Base-by-base conservation (phyloP, 1,140 invertebrate genomes). In the Drosophila carrolli region DNA sequence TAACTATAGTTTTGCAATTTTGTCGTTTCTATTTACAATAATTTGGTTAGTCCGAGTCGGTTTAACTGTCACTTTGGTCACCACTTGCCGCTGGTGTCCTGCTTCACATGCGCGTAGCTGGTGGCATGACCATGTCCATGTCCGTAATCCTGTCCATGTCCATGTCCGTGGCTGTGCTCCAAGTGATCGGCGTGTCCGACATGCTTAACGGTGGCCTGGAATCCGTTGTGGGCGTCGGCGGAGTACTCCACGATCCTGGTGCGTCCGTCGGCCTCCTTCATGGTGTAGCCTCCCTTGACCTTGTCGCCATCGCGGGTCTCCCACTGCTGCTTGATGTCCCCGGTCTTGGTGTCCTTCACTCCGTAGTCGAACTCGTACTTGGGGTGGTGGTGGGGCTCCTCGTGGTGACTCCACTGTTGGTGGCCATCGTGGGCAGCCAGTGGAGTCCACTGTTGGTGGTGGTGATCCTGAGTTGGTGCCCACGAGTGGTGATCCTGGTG, bases 321-420 rank as follows among this genome's bases (percentile, higher is more conserved):
- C 92, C 94, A 94, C 80, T 95, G 94, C 84, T 93, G 94, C 92
- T 96, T 95, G 70, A 95, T 94, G 88, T 96, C 95, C 74, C 96
- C 95, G 44, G 95, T 96, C 91, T 95, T 94, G 48, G 94, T 94
- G 88, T 96, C 96, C 75, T 95, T 94, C 7, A 96, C 95, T 38
- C 95, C 95, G 90, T 96, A 96, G 79, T 95, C 95, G 89, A 95
- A 96, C 80, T 94, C 94, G 92, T 96, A 96, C 67, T 94, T 94
- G 67, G 95, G 95, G 91, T 95, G 90, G 60, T 93, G 91, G n/a
- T 81, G 56, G 43, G 70, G 62, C 47, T 80, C 72, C 54, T 80
- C 85, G 11, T 66, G 71, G 23, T 75, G 71, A 10, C 43, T 44
- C 67, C 65, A 71, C 53, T 74, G 29, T 2, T 32, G 7, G 29